Evolutionary conservation across 2,113 vertebrate species (phyloP).

Genomic region (Coryphaenoides rupestris): DNA sequence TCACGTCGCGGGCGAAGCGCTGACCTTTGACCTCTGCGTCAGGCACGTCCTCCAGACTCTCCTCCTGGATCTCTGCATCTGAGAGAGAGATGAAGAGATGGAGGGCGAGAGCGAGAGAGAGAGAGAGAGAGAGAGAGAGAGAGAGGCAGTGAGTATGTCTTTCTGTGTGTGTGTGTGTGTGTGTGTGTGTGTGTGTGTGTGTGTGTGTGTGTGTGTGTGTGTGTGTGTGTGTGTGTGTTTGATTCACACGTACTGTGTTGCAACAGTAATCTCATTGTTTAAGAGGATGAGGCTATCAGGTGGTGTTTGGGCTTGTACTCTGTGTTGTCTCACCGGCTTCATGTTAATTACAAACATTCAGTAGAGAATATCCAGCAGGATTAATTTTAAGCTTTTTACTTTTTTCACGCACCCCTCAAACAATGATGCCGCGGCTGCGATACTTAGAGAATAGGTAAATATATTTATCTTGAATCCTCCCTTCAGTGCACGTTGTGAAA

Average conservation of each 20-base stretch:
- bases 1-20: constrained; percentile 68
- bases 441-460: no score
- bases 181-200: no score
- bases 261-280: constrained; percentile 25
- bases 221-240: no score
- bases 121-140: no score
- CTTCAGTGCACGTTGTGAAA: no score
- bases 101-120: no score
- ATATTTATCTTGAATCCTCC: no score
- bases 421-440: constrained; percentile 23
- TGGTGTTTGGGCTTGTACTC: constrained; percentile 21
- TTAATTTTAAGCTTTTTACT: no score
- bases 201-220: no score
- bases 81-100: neutral
- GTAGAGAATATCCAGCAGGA: constrained; percentile 11
- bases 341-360: constrained; percentile 40
- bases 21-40: constrained; percentile 57
- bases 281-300: constrained; percentile 23
- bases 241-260: neutral
- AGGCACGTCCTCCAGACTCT: constrained; percentile 45
- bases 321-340: constrained; percentile 26
- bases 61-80: constrained; percentile 59
- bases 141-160: no score
- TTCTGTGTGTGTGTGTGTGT: no score
- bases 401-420: constrained; percentile 24